These are phyloP conservation scores for Euplagia quadripunctaria DNA, from an alignment of 2,888 invertebrate species.

Conservation along the genomic window DNA sequence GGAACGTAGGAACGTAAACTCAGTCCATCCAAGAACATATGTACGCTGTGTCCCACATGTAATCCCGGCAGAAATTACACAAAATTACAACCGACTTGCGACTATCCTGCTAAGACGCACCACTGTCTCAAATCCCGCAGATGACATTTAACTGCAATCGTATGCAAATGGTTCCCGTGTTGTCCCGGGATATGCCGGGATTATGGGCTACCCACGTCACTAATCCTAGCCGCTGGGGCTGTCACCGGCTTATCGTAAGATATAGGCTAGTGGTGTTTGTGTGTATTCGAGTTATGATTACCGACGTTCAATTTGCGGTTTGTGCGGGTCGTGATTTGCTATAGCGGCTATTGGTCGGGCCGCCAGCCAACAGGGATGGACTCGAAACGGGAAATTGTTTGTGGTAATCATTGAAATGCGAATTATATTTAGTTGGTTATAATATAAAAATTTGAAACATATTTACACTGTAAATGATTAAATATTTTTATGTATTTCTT, in stretches of 20 bases:
- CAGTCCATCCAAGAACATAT: conserved; percentile 1
- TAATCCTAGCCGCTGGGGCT: conserved; percentile 74
- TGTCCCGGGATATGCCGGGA: conserved; percentile 73
- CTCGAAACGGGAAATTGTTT: conserved; percentile 11
- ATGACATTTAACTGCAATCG: conserved; percentile 81
- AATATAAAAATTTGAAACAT: too few relatives aligned
- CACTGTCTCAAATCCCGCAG: conserved; percentile 75
- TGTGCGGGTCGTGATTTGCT: conserved; percentile 49
- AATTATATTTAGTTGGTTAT: neutral
- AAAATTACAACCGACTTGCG: conserved; percentile 66
- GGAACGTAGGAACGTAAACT: conserved; percentile 11
- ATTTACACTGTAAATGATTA: too few relatives aligned
- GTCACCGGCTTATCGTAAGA: conserved; percentile 76
- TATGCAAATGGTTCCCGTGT: conserved; percentile 75
- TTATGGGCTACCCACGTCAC: conserved; percentile 67
- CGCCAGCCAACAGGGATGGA: conserved; percentile 30
- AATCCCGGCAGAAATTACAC: conserved; percentile 61
- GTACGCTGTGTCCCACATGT: conserved; percentile 24
- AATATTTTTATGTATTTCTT: neutral
- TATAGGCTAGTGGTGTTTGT: conserved; percentile 67
- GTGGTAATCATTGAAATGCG: conserved; percentile 13
- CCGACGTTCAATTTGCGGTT: conserved; percentile 51
- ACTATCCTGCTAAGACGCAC: conserved; percentile 54
- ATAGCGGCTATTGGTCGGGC: conserved; percentile 39
- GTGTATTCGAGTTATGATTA: conserved; percentile 55